Percentiles rank a stretch among this genome's conserved stretches.
Conservation (phyloP, 2,113 vertebrate species). For the Pelmatolapia mariae region DNA sequence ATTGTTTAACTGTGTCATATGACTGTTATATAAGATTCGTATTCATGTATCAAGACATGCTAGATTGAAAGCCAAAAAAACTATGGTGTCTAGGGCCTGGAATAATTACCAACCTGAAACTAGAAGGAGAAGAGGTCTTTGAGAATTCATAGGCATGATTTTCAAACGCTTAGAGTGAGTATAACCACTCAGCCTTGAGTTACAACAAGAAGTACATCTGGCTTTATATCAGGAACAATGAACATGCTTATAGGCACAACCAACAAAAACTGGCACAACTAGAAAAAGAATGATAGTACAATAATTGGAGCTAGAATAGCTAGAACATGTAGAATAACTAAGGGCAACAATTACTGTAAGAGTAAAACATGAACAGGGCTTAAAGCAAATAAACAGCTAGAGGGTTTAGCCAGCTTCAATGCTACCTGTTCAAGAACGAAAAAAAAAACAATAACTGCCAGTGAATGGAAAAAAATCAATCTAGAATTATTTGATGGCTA, state of each 20-base stretch:
- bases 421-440: background rate
- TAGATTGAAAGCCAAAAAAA: background rate
- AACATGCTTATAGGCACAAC: background rate
- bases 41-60: background rate
- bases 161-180: background rate
- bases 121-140: background rate
- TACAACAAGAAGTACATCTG: background rate
- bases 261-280: background rate
- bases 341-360: background rate
- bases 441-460: background rate
- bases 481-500: background rate
- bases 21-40: background rate
- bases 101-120: background rate
- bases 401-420: background rate
- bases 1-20: background rate
- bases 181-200: background rate
- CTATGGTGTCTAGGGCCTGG: background rate
- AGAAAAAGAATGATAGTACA: background rate
- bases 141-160: background rate
- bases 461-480: background rate
- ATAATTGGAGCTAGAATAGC: background rate
- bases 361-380: background rate
- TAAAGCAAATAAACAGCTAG: background rate
- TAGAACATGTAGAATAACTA: background rate
- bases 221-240: background rate